A percentile compares a stretch with the other conserved stretches of the same genome.
Conservation (phyloP, 2,888 invertebrate species). For the Seira sanloemensis region DNA sequence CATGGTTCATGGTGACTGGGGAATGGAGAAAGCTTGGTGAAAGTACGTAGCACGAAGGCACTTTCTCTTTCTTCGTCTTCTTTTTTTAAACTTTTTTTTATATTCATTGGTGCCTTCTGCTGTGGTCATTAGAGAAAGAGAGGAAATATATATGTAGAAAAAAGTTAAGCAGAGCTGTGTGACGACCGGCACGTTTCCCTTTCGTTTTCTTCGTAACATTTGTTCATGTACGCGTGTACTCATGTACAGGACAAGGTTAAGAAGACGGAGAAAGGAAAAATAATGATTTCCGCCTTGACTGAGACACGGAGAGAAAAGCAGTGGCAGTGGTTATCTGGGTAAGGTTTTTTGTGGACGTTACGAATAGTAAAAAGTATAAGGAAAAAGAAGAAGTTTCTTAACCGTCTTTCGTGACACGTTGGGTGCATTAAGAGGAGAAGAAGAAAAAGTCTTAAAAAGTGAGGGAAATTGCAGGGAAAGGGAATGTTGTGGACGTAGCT, state of each 20-base stretch:
- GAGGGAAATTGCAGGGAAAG: too few species aligned
- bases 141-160: too few species aligned
- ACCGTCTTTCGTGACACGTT: background rate
- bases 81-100: too few species aligned
- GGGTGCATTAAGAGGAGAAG: background rate
- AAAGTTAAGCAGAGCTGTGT: background rate
- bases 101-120: too few species aligned
- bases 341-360: background rate
- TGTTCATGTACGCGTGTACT: too few species aligned
- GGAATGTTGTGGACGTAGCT: too few species aligned
- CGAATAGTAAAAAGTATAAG: slow-evolving; percentile 3
- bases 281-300: slow-evolving; percentile 48
- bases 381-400: background rate
- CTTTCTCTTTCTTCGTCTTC: too few species aligned
- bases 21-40: too few species aligned
- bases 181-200: background rate
- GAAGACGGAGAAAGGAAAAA: background rate
- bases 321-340: slow-evolving; percentile 12
- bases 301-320: slow-evolving; percentile 1
- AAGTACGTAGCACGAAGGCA: too few species aligned
- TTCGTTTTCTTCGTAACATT: slow-evolving; percentile 33
- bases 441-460: background rate
- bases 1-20: background rate
- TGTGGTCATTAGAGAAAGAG: background rate
- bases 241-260: slow-evolving; percentile 19